Percentiles rank a stretch among this genome's conserved stretches.
These are phyloP conservation scores for Chaetura pelagica DNA, from an alignment of 2,113 vertebrate genomes.

Conservation along the genomic window DNA sequence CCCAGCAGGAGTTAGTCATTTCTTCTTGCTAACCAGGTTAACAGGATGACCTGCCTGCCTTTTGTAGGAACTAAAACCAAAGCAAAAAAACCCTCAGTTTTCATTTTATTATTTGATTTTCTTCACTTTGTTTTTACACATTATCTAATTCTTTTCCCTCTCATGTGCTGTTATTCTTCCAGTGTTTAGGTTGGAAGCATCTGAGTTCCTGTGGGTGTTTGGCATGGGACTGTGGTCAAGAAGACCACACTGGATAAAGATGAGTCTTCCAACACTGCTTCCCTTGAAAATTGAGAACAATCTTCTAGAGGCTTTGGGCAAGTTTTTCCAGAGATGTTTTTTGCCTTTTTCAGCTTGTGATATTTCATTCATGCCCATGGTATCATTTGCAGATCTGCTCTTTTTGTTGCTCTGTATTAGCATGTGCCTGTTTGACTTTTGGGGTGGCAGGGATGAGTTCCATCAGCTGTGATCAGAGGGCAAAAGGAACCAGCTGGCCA, in stretches of 20 bases:
- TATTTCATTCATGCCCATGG: not conserved
- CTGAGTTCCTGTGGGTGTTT: not conserved
- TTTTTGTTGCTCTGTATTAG: not conserved
- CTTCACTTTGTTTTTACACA: not conserved
- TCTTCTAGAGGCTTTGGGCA: not conserved
- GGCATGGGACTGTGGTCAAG: not conserved
- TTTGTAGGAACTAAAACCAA: not conserved
- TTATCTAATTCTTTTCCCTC: not conserved
- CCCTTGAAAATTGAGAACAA: not conserved
- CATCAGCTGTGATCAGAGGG: not conserved
- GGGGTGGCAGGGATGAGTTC: not conserved
- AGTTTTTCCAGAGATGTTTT: not conserved
- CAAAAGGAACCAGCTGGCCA: not conserved
- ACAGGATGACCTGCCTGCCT: not conserved
- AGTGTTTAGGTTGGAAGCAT: not conserved
- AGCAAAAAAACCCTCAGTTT: not conserved
- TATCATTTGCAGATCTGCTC: not conserved
- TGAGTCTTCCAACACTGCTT: not conserved
- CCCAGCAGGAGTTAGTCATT: not conserved
- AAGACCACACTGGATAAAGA: not conserved
- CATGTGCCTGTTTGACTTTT: accelerated
- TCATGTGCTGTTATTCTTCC: not conserved
- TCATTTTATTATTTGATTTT: not conserved
- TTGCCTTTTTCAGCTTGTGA: not conserved
- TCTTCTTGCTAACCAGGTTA: not conserved